A percentile compares a stretch with the other conserved stretches of the same genome.
Conservation (phyloP, 2,113 vertebrate species). For the Phalacrocorax pelagicus region DNA sequence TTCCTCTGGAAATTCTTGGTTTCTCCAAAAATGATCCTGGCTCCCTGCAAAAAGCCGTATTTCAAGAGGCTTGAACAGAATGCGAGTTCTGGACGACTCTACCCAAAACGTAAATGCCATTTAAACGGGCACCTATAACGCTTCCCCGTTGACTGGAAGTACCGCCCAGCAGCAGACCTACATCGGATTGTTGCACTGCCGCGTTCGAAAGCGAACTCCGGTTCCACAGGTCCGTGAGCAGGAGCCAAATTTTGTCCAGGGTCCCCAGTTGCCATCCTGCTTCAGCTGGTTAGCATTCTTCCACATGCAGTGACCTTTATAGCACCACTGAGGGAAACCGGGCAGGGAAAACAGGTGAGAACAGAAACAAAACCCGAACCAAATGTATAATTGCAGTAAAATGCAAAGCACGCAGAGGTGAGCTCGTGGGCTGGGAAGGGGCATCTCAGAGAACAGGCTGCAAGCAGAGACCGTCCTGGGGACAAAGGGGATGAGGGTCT, state of each 20-base stretch:
- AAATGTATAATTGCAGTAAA: fast-evolving
- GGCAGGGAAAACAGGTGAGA: not conserved
- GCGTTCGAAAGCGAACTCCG: constrained; percentile 90
- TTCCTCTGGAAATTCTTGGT: not conserved
- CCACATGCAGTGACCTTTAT: constrained; percentile 99
- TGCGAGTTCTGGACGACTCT: not conserved
- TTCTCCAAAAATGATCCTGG: not conserved
- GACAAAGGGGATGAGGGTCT: not conserved
- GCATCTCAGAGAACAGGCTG: not conserved
- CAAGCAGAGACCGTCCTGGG: not conserved
- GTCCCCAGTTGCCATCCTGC: constrained; percentile 91
- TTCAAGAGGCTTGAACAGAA: not conserved
- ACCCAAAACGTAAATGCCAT: not conserved
- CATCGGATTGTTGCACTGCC: constrained; percentile 93
- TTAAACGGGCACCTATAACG: fast-evolving
- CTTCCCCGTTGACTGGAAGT: too few relatives aligned
- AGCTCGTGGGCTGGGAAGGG: not conserved
- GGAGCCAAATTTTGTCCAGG: constrained; percentile 92
- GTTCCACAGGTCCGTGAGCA: constrained; percentile 94
- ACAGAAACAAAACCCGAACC: not conserved
- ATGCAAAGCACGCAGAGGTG: not conserved
- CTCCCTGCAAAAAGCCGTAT: not conserved
- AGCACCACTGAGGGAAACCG: constrained; percentile 87
- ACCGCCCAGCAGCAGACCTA: constrained; percentile 58
- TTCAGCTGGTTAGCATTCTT: constrained; percentile 91